phyloP scores from a whole-genome alignment of 2,888 invertebrate species.

The Abscondita cerata region DNA sequence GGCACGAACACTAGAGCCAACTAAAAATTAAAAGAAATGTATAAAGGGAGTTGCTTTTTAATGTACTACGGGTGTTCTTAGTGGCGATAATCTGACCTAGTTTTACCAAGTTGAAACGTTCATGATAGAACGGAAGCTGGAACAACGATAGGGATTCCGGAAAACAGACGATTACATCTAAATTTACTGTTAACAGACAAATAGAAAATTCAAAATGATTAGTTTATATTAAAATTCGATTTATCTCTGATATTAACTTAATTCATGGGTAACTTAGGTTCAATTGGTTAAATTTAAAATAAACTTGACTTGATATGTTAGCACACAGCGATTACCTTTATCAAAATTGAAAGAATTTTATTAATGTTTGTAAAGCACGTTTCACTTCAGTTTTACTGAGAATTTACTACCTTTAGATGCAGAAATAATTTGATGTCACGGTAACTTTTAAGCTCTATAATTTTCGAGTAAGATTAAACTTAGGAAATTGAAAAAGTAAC shows the following conservation, averaged over 20 bases:
- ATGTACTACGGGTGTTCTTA: conserved; percentile 25
- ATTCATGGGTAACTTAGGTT: too few species aligned
- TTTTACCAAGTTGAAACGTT: conserved; percentile 23
- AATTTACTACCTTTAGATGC: too few species aligned
- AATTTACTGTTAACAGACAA: conserved; percentile 21
- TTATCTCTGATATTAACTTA: background rate
- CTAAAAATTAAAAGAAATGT: conserved; percentile 15
- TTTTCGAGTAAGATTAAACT: too few species aligned
- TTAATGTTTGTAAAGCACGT: too few species aligned
- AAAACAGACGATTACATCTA: conserved; percentile 25
- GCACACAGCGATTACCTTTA: too few species aligned
- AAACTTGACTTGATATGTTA: too few species aligned
- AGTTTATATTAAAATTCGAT: conserved; percentile 7
- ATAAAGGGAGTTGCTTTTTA: conserved; percentile 24
- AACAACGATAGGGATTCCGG: conserved; percentile 25
- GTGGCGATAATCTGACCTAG: conserved; percentile 30
- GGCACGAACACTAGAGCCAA: background rate
- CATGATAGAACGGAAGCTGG: conserved; percentile 24
- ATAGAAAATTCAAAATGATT: background rate
- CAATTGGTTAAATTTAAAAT: too few species aligned
- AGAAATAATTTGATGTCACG: too few species aligned
- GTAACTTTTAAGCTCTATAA: too few species aligned
- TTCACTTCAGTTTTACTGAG: too few species aligned
- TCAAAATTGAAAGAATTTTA: too few species aligned
- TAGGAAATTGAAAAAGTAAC: too few species aligned